Evolutionary conservation across 2,797 vertebrate species (phyloP), one percentile per base, ranked within the genome.

Genomic region (Chelon labrosus): DNA sequence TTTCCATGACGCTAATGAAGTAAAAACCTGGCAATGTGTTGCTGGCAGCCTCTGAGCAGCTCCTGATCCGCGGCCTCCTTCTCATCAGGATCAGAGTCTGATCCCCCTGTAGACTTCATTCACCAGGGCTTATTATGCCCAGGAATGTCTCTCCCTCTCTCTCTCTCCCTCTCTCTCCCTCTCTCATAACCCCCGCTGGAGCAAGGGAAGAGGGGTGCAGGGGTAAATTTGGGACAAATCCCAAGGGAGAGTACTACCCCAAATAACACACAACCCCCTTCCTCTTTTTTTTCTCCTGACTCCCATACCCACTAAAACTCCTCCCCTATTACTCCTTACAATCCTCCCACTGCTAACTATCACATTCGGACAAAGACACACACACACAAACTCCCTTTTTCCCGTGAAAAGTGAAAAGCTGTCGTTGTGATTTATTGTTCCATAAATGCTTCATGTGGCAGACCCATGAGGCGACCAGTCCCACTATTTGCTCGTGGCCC

Each of bases 1-100:
- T 94, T 95, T 94, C 93, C 94, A 95, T 94, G 93, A 94, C 91
- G 88, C 91, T 91, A 88, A 91, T 91, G 88, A 90, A 91, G 89
- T 91, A 89, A 94, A 94, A 95, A 93, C 87, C 85, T 89, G 88
- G 88, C 90, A 92, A 84, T 91, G 93, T 73, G 80, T 77, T 69
- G 84, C 87, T 87, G 86, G 89, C 89, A 89, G 88, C 72, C 84
- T 84, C 64, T 49, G 80, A 86, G 86, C 81, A 75, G 88, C 90
- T 92, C 86, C 89, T 89, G 88, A 89, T 91, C 90, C 51, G 84
- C 79, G 72, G 87, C 91, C 89, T 88, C 90, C 90, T 90, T 85
- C 91, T 92, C 91, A 89, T 91, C 91, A 83, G 90, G 84, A 89
- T 89, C 86, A 85, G 86, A 88, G 83, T 87, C 84, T 90, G 91